Evolutionary conservation across 2,113 vertebrate species (phyloP), one percentile per base, ranked within the genome.

Genomic region (Copsychus sechellarum): DNA sequence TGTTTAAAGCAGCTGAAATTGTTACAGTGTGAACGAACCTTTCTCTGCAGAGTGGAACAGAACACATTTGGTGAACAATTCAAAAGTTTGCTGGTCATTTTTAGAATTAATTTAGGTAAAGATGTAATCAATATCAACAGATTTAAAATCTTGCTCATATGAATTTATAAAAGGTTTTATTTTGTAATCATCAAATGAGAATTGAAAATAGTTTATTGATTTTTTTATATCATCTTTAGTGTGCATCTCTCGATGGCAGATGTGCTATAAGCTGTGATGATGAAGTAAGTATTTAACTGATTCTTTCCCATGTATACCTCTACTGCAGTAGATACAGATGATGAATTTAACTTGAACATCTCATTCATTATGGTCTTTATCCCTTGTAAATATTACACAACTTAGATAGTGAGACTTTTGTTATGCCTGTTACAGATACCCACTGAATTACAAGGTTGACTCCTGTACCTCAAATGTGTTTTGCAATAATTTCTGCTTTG

Each of bases 191-290:
- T 73, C 16, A 36, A 86, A 70, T 5, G 5, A 74, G 6, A 76
- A 58, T n/a, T 73, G 4, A 81, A 57, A 72, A 33, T 43, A 25
- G n/a, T 79, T 54, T 40, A 11, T 10, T 70, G 14, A 31, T 93
- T 84, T 81, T 83, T 64, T 86, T 64, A 1, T 88, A 3, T 91
- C 4, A 28, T 71, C 57, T 81, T 38, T 95, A 99, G 99, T 99
- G 99, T 91, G 98, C 99, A 13, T 98, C 99, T 25, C 97, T 99
- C 4, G 99, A 99, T 92, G 99, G 99, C 34, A 99, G 98, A 80
- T 99, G 99, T 96, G 98, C 99, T 81, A 99, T 99, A 96, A 99
- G 99, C 97, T 99, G 99, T 69, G 99, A 99, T 45, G 98, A 99
- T 50, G 99, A 99, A 97, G 99, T 99, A 92, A 96, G 98, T 97